Evolutionary conservation across 1,140 invertebrate genomes (phyloP), one percentile per base, ranked within the genome.

Genomic region (Chironomus striatipennis): DNA sequence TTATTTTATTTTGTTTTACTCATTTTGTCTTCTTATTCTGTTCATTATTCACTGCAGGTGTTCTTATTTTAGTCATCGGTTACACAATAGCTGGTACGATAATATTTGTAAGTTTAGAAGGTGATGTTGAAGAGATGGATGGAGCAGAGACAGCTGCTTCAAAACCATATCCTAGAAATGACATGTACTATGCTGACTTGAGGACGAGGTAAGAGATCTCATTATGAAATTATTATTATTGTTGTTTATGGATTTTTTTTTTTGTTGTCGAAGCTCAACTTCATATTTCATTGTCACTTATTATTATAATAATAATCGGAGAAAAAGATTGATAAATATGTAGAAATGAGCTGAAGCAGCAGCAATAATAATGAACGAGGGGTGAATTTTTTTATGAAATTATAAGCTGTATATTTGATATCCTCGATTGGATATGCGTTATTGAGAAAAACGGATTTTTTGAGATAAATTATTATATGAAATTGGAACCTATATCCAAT

Each of bases 41-140:
- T 47, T 42, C 7, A 73, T 24, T 21, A n/a, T 74, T 47, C 82
- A 89, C 4, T 47, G 0, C 67, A 82, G 94, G 93, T 42, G 88
- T 96, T 24, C 93, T 93, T 80, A 87, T 89, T 75, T 88, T 97
- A 73, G 93, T 98, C 1, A 85, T 98, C 42, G 90, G 90, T 2
- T 98, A 98, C 83, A 94, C 94, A 42, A 85, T 97, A 0, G 87
- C 96, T 64, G 96, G 96, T 9, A 96, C 94, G 0, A 94, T 97
- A 79, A 89, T 94, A 1, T 98, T 98, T 81, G 90, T 95, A 80
- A 91, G 93, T 2, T 84, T 97, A 43, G 95, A 97, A 82, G 92
- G 91, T 34, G 75, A 77, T 10, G 76, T 81, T 47, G 81, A 82
- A 74, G 86, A 86, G 75, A 42, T 80, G n/a, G 81, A 82, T 74